phyloP scores from a whole-genome alignment of 37 sponge, comb jelly and placozoan species.

The Bolinopsis microptera region DNA sequence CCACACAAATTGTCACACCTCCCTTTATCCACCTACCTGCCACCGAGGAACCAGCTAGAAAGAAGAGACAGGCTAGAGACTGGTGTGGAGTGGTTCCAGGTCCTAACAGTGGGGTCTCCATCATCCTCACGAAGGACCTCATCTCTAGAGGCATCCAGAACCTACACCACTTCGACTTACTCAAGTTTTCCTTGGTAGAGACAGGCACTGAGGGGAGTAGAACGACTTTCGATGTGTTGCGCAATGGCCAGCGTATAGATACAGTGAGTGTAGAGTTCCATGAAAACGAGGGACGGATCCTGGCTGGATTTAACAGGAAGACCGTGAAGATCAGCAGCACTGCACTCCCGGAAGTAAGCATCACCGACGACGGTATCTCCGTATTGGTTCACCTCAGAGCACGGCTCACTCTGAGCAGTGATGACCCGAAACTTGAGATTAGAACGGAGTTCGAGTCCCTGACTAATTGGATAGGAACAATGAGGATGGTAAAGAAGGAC shows the following conservation, averaged over 20 bases:
- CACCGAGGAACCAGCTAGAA: background rate
- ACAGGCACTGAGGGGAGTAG: background rate
- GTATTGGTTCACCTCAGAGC: background rate
- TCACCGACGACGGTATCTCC: background rate
- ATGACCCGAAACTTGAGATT: background rate
- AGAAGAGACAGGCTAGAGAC: background rate
- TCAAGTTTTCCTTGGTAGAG: background rate
- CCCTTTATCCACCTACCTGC: background rate
- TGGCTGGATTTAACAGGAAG: background rate
- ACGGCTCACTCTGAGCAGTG: background rate
- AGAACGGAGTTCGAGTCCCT: background rate
- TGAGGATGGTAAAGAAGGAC: background rate
- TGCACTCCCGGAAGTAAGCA: background rate
- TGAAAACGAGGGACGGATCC: background rate
- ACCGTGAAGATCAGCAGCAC: background rate
- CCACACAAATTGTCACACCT: background rate
- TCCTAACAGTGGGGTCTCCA: constrained; percentile 10
- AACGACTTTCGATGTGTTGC: background rate
- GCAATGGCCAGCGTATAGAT: background rate
- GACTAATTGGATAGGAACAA: background rate
- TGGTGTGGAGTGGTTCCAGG: background rate
- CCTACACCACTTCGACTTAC: background rate
- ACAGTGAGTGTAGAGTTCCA: background rate
- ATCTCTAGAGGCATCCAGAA: background rate
- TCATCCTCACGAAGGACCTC: background rate